Base-by-base conservation (phyloP, 2,888 invertebrate species). In the Sturmia bella region DNA sequence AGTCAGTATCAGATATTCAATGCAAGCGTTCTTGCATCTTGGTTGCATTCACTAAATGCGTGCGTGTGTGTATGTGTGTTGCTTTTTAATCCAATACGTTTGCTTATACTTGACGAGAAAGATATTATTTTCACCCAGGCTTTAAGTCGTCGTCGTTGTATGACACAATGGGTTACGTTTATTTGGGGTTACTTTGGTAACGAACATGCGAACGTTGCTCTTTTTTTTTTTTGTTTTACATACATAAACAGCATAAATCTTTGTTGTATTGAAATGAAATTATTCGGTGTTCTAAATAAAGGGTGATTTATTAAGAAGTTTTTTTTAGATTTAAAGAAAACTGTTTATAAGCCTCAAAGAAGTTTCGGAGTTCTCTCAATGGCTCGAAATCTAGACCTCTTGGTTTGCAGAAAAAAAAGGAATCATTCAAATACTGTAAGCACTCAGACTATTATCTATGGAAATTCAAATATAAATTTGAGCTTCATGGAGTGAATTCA, bases 111-210 rank as follows among this genome's bases (percentile, higher is more conserved):
- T 54, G 17, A 21, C 48, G 21, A 24, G 13, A 19, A 43, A 41
- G 54, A 61, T 63, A 52, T 52, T 17, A 11, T 66, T 61, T 70
- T 72, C 63, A 32, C 54, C 24, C 11, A 54, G 50, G 27, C 45
- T 32, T 41, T 54, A 45, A 24, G 7, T 32, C 1, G 9, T 19
- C 5, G 9, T 50, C 11, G 15, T 32, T 59, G 21, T 59, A 12
- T 3, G 64, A 12, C 56, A 57, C 56, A 66, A 56, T 64, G 64
- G 37, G 32, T 54, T 74, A 57, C 37, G 39, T n/a, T 66, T 56
- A 56, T 57, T 64, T 43, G n/a, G 54, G 21, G 3, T 70, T 59
- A 50, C 57, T 70, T 19, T 41, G 19, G 52, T 32, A 63, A 63
- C n/a, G 17, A 54, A 54, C 54, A 21, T 45, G 17, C 52, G 7